Evolutionary conservation across 1,140 invertebrate species (phyloP), one percentile per base, ranked within the genome.

Genomic region (Drosophila orosa): DNA sequence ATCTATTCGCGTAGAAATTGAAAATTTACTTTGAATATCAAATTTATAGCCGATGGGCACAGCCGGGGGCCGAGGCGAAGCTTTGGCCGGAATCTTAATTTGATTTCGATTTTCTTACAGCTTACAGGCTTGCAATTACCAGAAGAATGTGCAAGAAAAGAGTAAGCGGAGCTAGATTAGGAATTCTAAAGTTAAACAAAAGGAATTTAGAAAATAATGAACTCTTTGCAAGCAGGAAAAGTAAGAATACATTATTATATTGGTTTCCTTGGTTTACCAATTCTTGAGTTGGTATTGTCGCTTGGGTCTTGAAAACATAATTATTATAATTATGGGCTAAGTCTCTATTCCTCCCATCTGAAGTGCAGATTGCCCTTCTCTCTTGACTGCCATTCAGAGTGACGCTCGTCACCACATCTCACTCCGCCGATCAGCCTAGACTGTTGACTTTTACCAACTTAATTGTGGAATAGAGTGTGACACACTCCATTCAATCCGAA

Each of bases 21-120:
- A 87, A 89, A 89, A 89, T 86, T 71, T 69, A 81, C 82, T 86
- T 81, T 81, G 78, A 89, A 83, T 87, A 83, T 76, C 73, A 80
- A 79, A 83, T 87, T 82, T 75, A 83, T 76, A 50, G 62, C 44
- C 17, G 27, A 27, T 24, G 24, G 27, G 15, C 19, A 15, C 52
- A 58, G 65, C 60, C 65, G 44, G 54, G 25, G 33, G 66, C 47
- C 44, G 29, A 37, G 22, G 7, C 29, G 15, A 54, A 71, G 40
- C 19, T 73, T 67, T 29, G 47, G 37, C 22, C n/a, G 63, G 78
- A 81, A 81, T 81, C 69, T 57, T 69, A 81, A 81, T 80, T 81
- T 57, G 44, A 67, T 47, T 72, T 48, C 31, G 40, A 47, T 74
- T 73, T 54, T 74, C 48, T 22, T 74, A n/a, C 48, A 63, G 24